Conservation (phyloP, 2,888 invertebrate genomes). For the Protodeltote pygarga region DNA sequence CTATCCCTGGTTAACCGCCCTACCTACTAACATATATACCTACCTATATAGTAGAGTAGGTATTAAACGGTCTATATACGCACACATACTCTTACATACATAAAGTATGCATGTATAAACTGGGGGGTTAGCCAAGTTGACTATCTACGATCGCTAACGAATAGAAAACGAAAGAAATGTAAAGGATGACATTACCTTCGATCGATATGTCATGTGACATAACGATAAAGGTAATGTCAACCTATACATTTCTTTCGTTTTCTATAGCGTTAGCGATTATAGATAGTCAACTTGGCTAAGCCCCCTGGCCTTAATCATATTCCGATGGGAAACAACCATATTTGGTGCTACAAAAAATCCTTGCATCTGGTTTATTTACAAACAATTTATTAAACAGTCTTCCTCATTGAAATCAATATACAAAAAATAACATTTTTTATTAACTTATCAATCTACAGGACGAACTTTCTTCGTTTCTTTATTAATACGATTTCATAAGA, state of each 20-base stretch:
- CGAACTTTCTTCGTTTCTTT: constrained; percentile 14
- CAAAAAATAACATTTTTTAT: background rate
- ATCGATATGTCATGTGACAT: too few species aligned
- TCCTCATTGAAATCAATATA: constrained; percentile 11
- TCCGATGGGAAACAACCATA: constrained; percentile 10
- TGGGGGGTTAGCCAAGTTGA: too few species aligned
- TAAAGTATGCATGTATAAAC: constrained; percentile 17
- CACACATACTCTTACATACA: background rate
- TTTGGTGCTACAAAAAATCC: constrained; percentile 16
- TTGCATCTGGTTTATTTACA: constrained; percentile 5
- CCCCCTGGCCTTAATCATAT: constrained; percentile 17
- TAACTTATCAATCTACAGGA: too few species aligned
- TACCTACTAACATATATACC: constrained; percentile 14
- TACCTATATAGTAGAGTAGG: too few species aligned
- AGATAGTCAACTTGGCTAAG: too few species aligned
- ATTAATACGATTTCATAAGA: constrained; percentile 13
- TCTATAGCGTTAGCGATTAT: too few species aligned
- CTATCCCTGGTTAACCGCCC: constrained; percentile 34
- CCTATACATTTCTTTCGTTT: too few species aligned
- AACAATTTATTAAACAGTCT: background rate
- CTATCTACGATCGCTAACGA: too few species aligned
- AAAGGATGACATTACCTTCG: too few species aligned
- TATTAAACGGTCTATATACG: constrained; percentile 6
- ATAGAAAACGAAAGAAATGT: too few species aligned
- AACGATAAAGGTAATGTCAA: too few species aligned